A percentile compares a stretch with the other conserved stretches of the same genome.
phyloP scores from a whole-genome alignment of 2,888 invertebrate genomes.

The Lepidocyrtoides sp. region DNA sequence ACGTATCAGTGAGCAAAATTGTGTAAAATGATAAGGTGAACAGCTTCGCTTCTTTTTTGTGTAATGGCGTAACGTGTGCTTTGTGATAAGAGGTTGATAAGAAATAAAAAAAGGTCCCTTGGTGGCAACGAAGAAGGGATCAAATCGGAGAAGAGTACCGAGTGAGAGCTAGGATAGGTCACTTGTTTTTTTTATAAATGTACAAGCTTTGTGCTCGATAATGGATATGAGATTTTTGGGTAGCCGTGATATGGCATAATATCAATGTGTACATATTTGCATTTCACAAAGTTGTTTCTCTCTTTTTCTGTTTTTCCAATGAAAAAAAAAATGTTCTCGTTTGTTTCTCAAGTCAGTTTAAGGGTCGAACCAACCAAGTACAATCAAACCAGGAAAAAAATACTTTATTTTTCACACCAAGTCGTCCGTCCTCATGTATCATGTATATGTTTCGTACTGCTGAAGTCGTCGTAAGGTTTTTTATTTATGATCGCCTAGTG shows the following conservation, averaged over 20 bases:
- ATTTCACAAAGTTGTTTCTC: constrained; percentile 48
- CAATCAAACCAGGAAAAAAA: constrained; percentile 54
- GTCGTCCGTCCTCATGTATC: not conserved
- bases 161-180: constrained; percentile 69
- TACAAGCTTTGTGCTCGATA: not conserved
- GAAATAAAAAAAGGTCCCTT: constrained; percentile 51
- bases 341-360: constrained; percentile 20
- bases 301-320: constrained; percentile 35
- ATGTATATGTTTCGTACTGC: not conserved
- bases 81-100: constrained; percentile 65
- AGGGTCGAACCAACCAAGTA: constrained; percentile 49
- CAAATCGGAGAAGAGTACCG: constrained; percentile 13
- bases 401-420: constrained; percentile 48
- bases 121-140: not conserved
- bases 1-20: constrained; percentile 76
- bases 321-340: constrained; percentile 4
- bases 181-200: constrained; percentile 21
- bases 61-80: constrained; percentile 47
- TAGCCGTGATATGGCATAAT: not conserved
- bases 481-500: constrained; percentile 48
- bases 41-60: constrained; percentile 53
- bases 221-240: constrained; percentile 14
- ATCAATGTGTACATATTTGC: not conserved
- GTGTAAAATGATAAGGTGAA: constrained; percentile 77
- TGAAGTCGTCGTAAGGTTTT: constrained; percentile 5